Percentiles rank a stretch among this genome's conserved stretches.
Conservation (phyloP, 2,113 vertebrate species). For the Arvicanthis niloticus region DNA sequence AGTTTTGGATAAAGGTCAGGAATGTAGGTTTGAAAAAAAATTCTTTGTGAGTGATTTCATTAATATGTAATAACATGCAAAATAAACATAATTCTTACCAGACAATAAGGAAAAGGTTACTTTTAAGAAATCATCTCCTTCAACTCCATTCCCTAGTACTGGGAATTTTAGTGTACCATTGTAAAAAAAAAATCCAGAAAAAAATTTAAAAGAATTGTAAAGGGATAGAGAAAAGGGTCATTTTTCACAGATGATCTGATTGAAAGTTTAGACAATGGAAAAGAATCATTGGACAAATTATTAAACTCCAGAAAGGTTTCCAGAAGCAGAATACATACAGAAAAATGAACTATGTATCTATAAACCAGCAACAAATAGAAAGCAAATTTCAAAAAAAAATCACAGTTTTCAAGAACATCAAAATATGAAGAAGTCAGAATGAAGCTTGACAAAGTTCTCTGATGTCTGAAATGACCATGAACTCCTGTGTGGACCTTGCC, state of each 20-base stretch:
- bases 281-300: conserved; percentile 17
- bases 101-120: background rate
- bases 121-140: background rate
- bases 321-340: conserved; percentile 4
- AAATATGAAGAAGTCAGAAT: conserved; percentile 1
- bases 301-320: conserved; percentile 9
- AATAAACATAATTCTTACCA: conserved; percentile 32
- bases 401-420: background rate
- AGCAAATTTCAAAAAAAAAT: background rate
- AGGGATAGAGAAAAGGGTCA: conserved; percentile 35
- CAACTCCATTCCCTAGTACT: background rate
- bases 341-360: conserved; percentile 18
- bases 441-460: background rate
- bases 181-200: conserved; percentile 2
- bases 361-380: conserved; percentile 6
- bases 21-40: background rate
- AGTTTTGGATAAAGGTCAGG: background rate
- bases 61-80: background rate
- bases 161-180: background rate
- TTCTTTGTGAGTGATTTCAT: background rate
- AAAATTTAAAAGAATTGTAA: background rate
- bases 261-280: background rate
- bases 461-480: background rate
- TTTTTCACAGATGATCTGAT: background rate
- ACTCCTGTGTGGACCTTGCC: background rate